Percentiles rank a stretch among this genome's conserved stretches.
Conservation (phyloP, 2,888 invertebrate species). For the Drosophila prostipennis region DNA sequence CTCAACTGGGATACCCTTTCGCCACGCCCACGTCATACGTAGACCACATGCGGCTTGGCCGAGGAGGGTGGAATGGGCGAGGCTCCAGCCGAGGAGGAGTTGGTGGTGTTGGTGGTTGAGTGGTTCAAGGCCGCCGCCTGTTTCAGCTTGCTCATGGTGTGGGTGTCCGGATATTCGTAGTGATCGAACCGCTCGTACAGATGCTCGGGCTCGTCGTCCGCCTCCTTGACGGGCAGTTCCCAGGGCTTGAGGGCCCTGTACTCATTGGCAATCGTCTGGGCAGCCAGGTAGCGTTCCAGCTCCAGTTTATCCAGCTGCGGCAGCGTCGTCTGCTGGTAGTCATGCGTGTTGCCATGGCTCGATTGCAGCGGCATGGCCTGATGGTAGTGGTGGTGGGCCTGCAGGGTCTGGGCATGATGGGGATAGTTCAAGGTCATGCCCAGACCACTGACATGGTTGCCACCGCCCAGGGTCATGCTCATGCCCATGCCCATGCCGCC, state of each 20-base stretch:
- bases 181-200: constrained; percentile 84
- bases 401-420: constrained; percentile 77
- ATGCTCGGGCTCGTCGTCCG: constrained; percentile 83
- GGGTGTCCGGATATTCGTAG: constrained; percentile 84
- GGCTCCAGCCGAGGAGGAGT: constrained; percentile 18
- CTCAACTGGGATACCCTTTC: constrained; percentile 20
- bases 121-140: constrained; percentile 55
- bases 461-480: constrained; percentile 71
- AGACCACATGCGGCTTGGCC: constrained; percentile 79
- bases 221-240: constrained; percentile 84
- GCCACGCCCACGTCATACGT: constrained; percentile 85
- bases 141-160: constrained; percentile 83
- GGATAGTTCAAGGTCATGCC: constrained; percentile 75
- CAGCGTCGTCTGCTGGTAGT: constrained; percentile 78
- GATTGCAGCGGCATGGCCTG: constrained; percentile 71
- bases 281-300: constrained; percentile 84
- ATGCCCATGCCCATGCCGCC: constrained; percentile 55
- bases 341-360: constrained; percentile 52
- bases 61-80: constrained; percentile 39
- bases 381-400: constrained; percentile 79
- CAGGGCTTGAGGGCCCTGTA: constrained; percentile 84
- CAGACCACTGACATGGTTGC: constrained; percentile 67
- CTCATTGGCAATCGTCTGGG: constrained; percentile 84
- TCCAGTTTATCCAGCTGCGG: constrained; percentile 83
- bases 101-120: constrained; percentile 16